Evolutionary conservation across 2,113 vertebrate species (phyloP).

Genomic region (Pampusana beccarii): DNA sequence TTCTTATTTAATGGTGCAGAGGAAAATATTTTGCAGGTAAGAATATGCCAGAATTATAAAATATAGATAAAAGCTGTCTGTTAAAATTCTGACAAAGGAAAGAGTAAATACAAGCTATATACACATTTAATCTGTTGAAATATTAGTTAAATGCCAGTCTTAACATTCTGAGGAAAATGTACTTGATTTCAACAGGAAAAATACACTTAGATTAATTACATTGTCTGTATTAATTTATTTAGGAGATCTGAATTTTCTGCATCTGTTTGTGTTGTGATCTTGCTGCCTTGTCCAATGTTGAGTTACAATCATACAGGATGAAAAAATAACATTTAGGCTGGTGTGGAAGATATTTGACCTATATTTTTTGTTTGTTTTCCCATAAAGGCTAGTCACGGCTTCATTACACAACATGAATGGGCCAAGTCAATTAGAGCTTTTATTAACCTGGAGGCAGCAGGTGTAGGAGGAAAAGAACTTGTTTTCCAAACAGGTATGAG

Average conservation of each 20-base stretch:
- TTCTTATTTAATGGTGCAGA: conserved; percentile 99
- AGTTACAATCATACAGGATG: neutral
- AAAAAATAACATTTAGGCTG: neutral
- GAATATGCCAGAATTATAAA: neutral
- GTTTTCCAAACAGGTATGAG: conserved; percentile 96
- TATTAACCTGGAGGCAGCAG: conserved; percentile 97
- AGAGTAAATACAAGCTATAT: neutral
- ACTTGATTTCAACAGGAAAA: neutral
- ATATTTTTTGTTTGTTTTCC: neutral
- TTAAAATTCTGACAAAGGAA: neutral
- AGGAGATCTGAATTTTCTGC: neutral
- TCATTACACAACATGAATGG: conserved; percentile 97
- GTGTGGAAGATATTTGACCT: neutral
- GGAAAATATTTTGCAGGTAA: conserved; percentile 94
- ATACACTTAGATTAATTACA: neutral
- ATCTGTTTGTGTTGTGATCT: neutral
- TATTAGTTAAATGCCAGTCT: neutral
- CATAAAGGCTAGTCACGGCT: conserved; percentile 94
- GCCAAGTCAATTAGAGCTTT: conserved; percentile 91
- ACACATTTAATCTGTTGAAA: neutral
- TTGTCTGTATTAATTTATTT: neutral
- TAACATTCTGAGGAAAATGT: neutral
- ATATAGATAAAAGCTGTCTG: neutral
- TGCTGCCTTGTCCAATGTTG: neutral
- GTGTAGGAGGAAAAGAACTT: conserved; percentile 98